These are phyloP conservation scores for Heliconius erato DNA, from an alignment of 2,888 invertebrate species.

Conservation along the genomic window DNA sequence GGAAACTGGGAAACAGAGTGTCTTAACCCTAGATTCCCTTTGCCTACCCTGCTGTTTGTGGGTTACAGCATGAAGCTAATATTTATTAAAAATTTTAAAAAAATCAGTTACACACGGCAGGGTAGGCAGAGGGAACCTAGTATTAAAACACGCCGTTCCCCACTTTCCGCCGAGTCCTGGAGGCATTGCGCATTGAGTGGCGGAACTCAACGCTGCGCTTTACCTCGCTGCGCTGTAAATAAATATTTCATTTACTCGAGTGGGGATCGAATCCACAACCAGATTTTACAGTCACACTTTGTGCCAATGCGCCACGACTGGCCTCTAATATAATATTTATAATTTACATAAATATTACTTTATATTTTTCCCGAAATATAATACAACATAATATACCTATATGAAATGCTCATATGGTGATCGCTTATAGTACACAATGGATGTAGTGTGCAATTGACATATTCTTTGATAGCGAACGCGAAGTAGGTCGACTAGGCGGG, in stretches of 20 bases:
- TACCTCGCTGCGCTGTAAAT: not conserved
- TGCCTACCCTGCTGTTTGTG: too few species aligned
- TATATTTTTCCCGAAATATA: too few species aligned
- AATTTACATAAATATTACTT: too few species aligned
- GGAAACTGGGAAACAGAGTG: too few species aligned
- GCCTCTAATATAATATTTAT: not conserved
- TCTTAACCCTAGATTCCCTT: too few species aligned
- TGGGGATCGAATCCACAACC: not conserved
- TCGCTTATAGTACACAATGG: slow-evolving; percentile 19
- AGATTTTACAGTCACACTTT: too few species aligned
- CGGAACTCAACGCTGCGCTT: not conserved
- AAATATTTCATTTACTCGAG: not conserved
- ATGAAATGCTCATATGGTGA: slow-evolving; percentile 1
- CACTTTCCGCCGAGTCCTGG: not conserved
- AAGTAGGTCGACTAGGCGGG: slow-evolving; percentile 45
- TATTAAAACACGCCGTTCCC: not conserved
- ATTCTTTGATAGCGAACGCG: slow-evolving; percentile 43
- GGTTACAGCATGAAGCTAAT: too few species aligned
- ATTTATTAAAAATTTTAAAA: too few species aligned
- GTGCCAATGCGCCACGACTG: not conserved
- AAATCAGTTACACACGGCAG: too few species aligned
- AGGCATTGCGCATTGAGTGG: not conserved
- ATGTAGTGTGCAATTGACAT: slow-evolving; percentile 44
- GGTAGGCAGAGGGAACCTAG: not conserved
- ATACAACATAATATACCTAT: not conserved